Percentiles rank a stretch among this genome's conserved stretches.
Evolutionary conservation across 2,797 vertebrate species (phyloP).

Genomic region (Coracias cyanogaster): DNA sequence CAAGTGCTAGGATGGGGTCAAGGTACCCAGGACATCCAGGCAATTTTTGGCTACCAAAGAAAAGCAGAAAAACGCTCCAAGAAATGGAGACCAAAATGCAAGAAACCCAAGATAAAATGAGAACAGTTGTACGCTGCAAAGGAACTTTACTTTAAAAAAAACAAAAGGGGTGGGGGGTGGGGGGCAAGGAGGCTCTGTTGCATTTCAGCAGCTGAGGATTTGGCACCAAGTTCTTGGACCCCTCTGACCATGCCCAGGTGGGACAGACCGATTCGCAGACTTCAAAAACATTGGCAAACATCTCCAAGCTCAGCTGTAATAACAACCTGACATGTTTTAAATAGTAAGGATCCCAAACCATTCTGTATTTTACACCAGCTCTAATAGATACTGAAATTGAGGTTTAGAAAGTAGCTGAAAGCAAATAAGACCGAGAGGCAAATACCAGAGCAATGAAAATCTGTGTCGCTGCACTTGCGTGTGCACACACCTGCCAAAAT

Average conservation of each 20-base stretch:
- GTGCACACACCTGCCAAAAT: neutral
- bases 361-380: slow-evolving; percentile 52
- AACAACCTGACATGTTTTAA: slow-evolving; percentile 34
- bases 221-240: neutral
- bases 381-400: slow-evolving; percentile 61
- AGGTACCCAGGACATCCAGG: neutral
- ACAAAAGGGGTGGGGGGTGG: neutral
- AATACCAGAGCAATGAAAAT: neutral
- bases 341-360: neutral
- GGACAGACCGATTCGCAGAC: neutral
- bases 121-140: neutral
- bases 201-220: neutral
- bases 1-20: neutral
- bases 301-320: slow-evolving; percentile 59
- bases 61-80: neutral
- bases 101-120: neutral
- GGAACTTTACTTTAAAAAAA: neutral
- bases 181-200: neutral
- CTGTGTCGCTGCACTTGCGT: neutral
- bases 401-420: slow-evolving; percentile 49
- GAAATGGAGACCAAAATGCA: neutral
- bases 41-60: neutral
- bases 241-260: neutral
- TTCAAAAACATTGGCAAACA: neutral
- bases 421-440: slow-evolving; percentile 35